Base-by-base conservation (phyloP, 2,797 vertebrate species). In the Molossus molossus region DNA sequence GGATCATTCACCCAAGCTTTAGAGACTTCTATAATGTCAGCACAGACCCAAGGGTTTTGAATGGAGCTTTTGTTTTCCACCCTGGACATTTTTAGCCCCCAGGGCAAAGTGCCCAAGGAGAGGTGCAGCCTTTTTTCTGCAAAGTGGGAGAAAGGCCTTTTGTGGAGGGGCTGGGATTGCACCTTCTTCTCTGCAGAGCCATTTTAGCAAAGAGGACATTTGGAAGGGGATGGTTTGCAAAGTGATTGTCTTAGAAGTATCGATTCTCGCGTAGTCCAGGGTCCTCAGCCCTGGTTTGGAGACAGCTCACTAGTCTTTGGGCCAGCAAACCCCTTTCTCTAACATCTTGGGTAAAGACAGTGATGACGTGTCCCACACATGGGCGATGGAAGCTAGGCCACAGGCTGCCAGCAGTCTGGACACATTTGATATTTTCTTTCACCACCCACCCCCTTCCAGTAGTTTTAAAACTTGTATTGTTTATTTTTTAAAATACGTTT, bases 1-100 rank as follows among this genome's bases (percentile, higher is more conserved):
- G 65, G 65, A 18, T 50, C 88, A 82, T 65, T 95, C 25, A 45
- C 83, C 40, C 75, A 3, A 25, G 73, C 92, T 80, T 33, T 27
- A 73, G 94, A 57, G 94, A 90, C 87, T 94, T 82, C 50, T 57
- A 50, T 94, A 95, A 93, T 95, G 70, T 89, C 72, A 67, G 75
- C 48, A 13, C 14, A 33, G 55, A 90, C 58, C 48, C 69, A 6
- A 60, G 80, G 45, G 9, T 53, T 86, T 91, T 96, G 75, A 96
- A 96, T 87, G 76, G 88, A 17, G 29, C 90, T 94, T 94, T 96
- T 94, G 86, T 96, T 84, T 89, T 64, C 48, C 5, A 4, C 5
- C 3, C 37, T 60, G 53, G 85, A 96, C 90, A 64, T 25, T 72
- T 60, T 83, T 48, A 58, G 50, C 33, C 62, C 90, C 58, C 13